Conservation (phyloP, 2,797 vertebrate species). For the Clarias platycephalus region DNA sequence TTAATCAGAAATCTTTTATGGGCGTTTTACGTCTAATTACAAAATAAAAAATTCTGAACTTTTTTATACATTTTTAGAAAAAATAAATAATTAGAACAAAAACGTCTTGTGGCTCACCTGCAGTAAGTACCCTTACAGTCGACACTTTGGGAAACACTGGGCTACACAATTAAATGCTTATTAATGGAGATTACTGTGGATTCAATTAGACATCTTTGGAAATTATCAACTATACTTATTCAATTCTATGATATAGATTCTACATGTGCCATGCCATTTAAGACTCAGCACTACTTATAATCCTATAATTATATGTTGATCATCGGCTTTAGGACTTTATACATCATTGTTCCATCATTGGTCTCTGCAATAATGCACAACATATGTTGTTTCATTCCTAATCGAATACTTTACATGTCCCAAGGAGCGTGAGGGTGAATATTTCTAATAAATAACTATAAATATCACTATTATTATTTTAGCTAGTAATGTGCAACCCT, state of each 20-base stretch:
- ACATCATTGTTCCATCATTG: neutral
- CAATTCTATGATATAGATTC: neutral
- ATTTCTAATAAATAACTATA: neutral
- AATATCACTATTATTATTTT: conserved; percentile 9
- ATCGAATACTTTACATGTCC: neutral
- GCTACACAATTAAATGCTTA: neutral
- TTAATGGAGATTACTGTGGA: neutral
- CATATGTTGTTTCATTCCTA: neutral
- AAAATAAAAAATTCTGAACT: too few relatives aligned
- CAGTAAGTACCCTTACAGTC: too few relatives aligned
- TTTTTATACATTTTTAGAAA: too few relatives aligned
- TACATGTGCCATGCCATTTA: neutral
- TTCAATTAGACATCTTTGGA: neutral
- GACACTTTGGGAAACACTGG: too few relatives aligned
- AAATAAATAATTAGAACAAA: too few relatives aligned
- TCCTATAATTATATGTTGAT: neutral
- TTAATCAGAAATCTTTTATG: too few relatives aligned
- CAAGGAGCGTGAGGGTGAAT: neutral
- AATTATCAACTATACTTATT: neutral
- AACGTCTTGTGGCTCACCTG: too few relatives aligned
- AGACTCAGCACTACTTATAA: neutral
- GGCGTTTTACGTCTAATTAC: too few relatives aligned
- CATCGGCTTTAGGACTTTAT: neutral
- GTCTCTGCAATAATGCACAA: neutral
- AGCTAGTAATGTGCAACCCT: conserved; percentile 16